phyloP scores from a whole-genome alignment of 1,140 invertebrate genomes.

The Drosophila chauvacae region DNA sequence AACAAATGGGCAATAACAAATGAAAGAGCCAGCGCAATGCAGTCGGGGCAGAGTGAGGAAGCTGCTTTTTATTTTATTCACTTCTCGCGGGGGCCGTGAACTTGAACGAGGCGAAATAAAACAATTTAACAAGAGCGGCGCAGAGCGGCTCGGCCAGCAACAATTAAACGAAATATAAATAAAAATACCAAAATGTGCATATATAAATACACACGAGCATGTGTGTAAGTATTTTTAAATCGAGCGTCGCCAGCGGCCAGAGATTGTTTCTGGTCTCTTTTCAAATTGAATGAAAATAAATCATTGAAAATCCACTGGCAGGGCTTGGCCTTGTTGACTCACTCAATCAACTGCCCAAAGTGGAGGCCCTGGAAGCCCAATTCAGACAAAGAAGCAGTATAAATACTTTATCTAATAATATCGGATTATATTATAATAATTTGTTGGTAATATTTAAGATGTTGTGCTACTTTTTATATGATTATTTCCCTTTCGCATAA shows the following conservation, averaged over 20 bases:
- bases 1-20: constrained; percentile 46
- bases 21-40: constrained; percentile 33
- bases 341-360: constrained; percentile 33
- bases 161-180: constrained; percentile 75
- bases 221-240: constrained; percentile 65
- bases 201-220: constrained; percentile 33
- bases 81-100: constrained; percentile 68
- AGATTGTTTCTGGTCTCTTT: constrained; percentile 59
- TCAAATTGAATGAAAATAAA: constrained; percentile 64
- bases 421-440: background rate
- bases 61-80: constrained; percentile 38
- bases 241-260: constrained; percentile 40
- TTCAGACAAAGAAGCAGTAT: background rate
- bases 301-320: constrained; percentile 55
- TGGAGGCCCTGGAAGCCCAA: constrained; percentile 29
- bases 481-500: background rate
- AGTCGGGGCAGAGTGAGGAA: constrained; percentile 46
- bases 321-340: constrained; percentile 47
- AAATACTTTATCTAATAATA: constrained; percentile 3
- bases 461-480: background rate
- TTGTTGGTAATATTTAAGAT: too few species aligned
- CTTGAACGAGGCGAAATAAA: constrained; percentile 73
- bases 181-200: constrained; percentile 40
- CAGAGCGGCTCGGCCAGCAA: constrained; percentile 54
- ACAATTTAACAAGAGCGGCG: constrained; percentile 70